A percentile compares a stretch with the other conserved stretches of the same genome.
Conservation (phyloP, 2,113 vertebrate species). For the Sorex fumeus region DNA sequence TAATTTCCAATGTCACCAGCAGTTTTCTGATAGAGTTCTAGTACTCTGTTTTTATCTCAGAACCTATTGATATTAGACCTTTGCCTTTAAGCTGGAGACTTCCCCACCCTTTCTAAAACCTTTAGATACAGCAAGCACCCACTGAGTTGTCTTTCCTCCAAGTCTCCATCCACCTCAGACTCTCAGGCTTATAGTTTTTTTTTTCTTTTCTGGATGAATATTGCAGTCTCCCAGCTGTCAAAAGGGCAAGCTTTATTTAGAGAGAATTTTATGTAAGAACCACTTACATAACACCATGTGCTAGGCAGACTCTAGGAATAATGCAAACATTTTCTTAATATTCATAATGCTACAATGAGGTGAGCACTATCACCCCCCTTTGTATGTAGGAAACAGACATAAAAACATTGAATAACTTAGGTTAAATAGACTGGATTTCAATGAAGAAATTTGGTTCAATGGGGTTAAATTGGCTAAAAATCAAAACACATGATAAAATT, state of each 20-base stretch:
- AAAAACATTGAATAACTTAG: not conserved
- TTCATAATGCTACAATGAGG: not conserved
- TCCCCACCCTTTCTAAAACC: not conserved
- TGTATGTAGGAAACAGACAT: not conserved
- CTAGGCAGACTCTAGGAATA: not conserved
- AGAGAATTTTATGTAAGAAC: slow-evolving; percentile 3
- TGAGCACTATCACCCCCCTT: not conserved
- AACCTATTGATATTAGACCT: not conserved
- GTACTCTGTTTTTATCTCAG: not conserved
- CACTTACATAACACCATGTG: not conserved
- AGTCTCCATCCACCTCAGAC: not conserved
- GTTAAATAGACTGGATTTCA: not conserved
- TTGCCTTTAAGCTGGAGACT: not conserved
- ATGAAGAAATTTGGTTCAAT: not conserved
- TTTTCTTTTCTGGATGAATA: not conserved
- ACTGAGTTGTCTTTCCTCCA: not conserved
- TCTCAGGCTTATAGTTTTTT: not conserved
- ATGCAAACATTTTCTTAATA: slow-evolving; percentile 4
- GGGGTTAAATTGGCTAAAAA: not conserved
- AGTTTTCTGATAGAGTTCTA: not conserved
- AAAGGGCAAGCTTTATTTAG: slow-evolving; percentile 22
- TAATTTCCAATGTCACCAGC: not conserved
- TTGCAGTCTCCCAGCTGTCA: not conserved
- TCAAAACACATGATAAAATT: not conserved
- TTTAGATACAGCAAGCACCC: not conserved